phyloP scores from a whole-genome alignment of 2,797 vertebrate species.

The Tokudaia tokunoshimensis region DNA sequence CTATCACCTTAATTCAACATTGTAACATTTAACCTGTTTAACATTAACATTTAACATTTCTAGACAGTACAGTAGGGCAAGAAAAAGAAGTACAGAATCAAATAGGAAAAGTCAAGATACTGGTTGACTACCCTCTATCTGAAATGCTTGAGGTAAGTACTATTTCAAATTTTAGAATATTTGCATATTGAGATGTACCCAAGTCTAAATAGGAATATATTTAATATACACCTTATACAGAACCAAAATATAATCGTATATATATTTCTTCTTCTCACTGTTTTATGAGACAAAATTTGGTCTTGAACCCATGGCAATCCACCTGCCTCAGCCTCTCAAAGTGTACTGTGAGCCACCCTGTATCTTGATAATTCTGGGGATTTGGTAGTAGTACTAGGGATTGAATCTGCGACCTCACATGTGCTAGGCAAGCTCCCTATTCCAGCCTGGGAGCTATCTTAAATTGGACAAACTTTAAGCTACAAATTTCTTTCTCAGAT shows the following conservation, averaged over 20 bases:
- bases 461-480: constrained; percentile 27
- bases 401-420: not conserved
- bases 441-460: constrained; percentile 44
- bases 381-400: not conserved
- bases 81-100: not conserved
- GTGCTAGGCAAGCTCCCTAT: not conserved
- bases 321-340: not conserved
- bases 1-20: not conserved
- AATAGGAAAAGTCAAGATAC: not conserved
- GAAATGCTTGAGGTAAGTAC: not conserved
- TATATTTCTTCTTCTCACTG: not conserved
- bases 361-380: not conserved
- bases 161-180: not conserved
- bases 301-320: not conserved
- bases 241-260: not conserved
- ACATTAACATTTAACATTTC: too few species aligned
- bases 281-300: not conserved
- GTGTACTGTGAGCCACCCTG: not conserved
- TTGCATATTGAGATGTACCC: not conserved
- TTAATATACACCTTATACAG: not conserved
- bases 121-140: not conserved
- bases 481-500: constrained; percentile 41
- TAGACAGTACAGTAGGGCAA: not conserved
- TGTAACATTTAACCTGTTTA: not conserved
- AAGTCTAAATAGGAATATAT: not conserved